A percentile compares a stretch with the other conserved stretches of the same genome.
These are phyloP conservation scores for Acromyrmex charruanus DNA, from an alignment of 1,140 invertebrate species.

Conservation along the genomic window DNA sequence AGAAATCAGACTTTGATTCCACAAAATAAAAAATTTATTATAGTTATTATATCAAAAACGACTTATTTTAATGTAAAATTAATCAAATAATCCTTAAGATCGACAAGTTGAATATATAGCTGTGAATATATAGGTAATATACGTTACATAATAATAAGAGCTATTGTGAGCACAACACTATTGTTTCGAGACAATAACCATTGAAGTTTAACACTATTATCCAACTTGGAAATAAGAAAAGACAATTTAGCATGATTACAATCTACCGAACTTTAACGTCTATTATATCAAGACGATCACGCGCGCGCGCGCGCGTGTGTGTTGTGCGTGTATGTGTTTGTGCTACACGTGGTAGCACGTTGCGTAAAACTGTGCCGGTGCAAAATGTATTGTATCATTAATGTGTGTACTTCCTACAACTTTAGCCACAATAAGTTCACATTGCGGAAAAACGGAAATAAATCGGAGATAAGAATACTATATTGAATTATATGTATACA, in stretches of 20 bases:
- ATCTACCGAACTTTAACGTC: conserved; percentile 38
- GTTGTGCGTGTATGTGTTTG: not conserved
- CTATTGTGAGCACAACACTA: conserved; percentile 26
- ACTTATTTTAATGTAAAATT: not conserved
- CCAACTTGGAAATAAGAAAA: conserved; percentile 48
- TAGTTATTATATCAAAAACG: not conserved
- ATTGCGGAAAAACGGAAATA: not conserved
- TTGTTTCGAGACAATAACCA: conserved; percentile 37
- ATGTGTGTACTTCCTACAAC: not conserved
- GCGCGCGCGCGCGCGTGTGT: too few relatives aligned
- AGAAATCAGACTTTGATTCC: not conserved
- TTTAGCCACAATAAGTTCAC: not conserved
- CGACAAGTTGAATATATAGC: conserved; percentile 15
- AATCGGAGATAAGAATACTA: not conserved
- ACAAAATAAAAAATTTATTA: not conserved
- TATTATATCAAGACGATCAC: conserved; percentile 17
- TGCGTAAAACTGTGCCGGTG: not conserved
- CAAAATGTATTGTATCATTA: not conserved
- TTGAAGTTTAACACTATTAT: conserved; percentile 44
- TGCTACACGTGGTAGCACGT: not conserved
- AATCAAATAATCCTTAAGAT: conserved; percentile 1
- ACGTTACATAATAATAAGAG: conserved; percentile 21
- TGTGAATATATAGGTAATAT: conserved; percentile 19
- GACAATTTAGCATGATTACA: conserved; percentile 46
- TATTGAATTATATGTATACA: not conserved